phyloP scores from a whole-genome alignment of 2,888 invertebrate genomes.

The Platerodrilus igneus region DNA sequence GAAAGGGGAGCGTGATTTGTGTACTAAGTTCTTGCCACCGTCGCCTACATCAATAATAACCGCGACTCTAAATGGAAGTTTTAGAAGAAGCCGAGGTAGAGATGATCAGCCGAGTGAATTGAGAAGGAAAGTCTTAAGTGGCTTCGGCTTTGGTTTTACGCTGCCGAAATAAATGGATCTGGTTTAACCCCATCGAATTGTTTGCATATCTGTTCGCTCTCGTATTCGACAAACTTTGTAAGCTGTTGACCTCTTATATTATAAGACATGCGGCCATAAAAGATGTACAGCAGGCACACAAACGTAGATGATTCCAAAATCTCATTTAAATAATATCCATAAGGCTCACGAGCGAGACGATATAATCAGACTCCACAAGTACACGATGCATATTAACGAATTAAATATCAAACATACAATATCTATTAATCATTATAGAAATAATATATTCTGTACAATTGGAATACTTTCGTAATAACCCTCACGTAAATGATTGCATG shows the following conservation, averaged over 20 bases:
- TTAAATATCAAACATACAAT: too few relatives aligned
- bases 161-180: constrained; percentile 37
- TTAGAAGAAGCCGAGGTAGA: constrained; percentile 28
- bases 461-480: too few relatives aligned
- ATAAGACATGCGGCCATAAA: constrained; percentile 14
- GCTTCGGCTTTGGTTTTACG: constrained; percentile 41
- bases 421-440: too few relatives aligned
- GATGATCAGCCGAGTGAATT: constrained; percentile 38
- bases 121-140: constrained; percentile 41
- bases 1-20: constrained; percentile 35
- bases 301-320: constrained; percentile 3
- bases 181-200: constrained; percentile 32
- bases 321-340: too few relatives aligned
- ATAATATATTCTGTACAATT: too few relatives aligned
- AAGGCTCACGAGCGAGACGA: too few relatives aligned
- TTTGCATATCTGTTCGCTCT: constrained; percentile 30
- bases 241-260: constrained; percentile 22
- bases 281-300: constrained; percentile 2
- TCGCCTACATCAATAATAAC: constrained; percentile 34
- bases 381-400: too few relatives aligned
- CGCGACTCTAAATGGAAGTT: constrained; percentile 27
- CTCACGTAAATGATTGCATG: too few relatives aligned
- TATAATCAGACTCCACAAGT: too few relatives aligned
- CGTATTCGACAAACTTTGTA: constrained; percentile 18
- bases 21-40: constrained; percentile 34